Percentiles rank a stretch among this genome's conserved stretches.
These are phyloP conservation scores for Nymphalis urticae DNA, from an alignment of 2,888 invertebrate species.

Conservation along the genomic window DNA sequence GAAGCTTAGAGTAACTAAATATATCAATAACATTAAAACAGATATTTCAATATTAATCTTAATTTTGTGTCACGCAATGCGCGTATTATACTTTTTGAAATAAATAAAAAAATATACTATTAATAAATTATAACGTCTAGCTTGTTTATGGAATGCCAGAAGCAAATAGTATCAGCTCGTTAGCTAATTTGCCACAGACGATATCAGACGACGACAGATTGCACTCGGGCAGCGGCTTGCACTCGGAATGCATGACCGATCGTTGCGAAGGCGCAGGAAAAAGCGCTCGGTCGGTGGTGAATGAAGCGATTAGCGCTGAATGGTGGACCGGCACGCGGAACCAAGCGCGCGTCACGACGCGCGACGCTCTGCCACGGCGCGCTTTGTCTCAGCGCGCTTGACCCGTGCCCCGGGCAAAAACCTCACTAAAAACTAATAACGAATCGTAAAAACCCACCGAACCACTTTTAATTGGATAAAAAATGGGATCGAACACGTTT, in stretches of 20 bases:
- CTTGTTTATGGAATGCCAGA: conserved; percentile 16
- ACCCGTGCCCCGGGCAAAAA: conserved; percentile 79
- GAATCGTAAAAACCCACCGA: conserved; percentile 55
- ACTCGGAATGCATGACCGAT: conserved; percentile 79
- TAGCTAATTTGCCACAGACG: conserved; percentile 52
- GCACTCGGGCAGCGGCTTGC: conserved; percentile 41
- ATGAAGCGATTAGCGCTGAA: conserved; percentile 81
- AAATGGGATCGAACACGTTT: conserved; percentile 58
- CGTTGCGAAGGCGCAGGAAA: conserved; percentile 57
- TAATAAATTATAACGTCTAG: neutral
- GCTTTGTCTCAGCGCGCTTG: conserved; percentile 77
- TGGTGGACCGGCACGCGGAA: conserved; percentile 77
- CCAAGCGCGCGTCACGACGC: conserved; percentile 76
- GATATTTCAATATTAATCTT: no score
- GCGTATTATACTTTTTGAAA: neutral
- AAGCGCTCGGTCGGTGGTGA: conserved; percentile 70
- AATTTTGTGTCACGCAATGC: neutral
- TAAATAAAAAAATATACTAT: neutral
- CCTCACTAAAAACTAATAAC: conserved; percentile 62
- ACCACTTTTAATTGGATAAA: conserved; percentile 70
- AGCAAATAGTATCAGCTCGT: conserved; percentile 23
- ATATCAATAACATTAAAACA: no score
- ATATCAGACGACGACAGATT: conserved; percentile 54
- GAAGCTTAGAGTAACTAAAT: no score
- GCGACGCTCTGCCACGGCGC: conserved; percentile 54